Conservation (phyloP, 2,113 vertebrate species). For the Pluvianellus socialis region DNA sequence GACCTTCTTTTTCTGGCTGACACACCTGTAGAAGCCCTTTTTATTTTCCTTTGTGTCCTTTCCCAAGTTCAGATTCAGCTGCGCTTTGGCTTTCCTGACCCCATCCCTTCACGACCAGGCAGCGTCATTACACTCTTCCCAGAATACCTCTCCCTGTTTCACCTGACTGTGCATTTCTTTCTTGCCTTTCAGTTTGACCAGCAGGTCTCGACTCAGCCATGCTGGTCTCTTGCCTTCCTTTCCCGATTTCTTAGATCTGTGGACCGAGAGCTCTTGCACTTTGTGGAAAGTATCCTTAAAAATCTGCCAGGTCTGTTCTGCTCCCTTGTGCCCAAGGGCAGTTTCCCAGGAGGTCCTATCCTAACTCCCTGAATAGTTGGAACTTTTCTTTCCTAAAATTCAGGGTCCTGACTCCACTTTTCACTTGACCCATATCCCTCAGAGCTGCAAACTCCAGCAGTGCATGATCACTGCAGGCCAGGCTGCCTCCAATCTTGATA, state of each 20-base stretch:
- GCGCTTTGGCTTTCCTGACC: not conserved
- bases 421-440: not conserved
- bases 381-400: not conserved
- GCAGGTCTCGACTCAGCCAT: not conserved
- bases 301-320: not conserved
- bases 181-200: not conserved
- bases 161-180: not conserved
- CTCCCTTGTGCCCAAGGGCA: not conserved
- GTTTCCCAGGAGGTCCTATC: not conserved
- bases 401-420: not conserved
- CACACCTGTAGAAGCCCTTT: not conserved
- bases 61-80: not conserved
- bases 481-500: not conserved
- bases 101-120: not conserved
- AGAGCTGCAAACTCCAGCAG: not conserved
- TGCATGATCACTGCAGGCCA: not conserved
- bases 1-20: not conserved
- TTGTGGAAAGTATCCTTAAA: not conserved
- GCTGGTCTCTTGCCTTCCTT: not conserved
- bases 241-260: not conserved
- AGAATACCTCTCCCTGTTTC: not conserved
- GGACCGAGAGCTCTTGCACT: not conserved
- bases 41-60: not conserved
- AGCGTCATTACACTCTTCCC: not conserved
- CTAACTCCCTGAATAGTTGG: not conserved